These are phyloP conservation scores for Idaea aversata DNA, from an alignment of 2,888 invertebrate genomes.

Conservation along the genomic window DNA sequence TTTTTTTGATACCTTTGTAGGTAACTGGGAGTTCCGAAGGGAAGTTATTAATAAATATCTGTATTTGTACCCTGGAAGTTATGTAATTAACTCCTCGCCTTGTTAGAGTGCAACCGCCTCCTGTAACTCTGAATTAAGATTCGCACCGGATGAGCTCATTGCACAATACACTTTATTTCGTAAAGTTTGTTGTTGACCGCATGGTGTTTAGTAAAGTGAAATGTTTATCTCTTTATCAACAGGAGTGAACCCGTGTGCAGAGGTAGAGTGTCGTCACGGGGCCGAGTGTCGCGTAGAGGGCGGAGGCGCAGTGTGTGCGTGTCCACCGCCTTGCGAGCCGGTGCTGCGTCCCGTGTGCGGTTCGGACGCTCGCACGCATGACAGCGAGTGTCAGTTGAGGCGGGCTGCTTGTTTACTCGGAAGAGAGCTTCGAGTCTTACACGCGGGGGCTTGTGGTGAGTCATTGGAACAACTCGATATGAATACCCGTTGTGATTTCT, in stretches of 20 bases:
- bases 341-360: constrained; percentile 92
- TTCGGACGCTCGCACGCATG: constrained; percentile 90
- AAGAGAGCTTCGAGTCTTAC: constrained; percentile 65
- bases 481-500: no score
- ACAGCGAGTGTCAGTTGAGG: constrained; percentile 89
- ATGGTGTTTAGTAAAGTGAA: no score
- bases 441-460: constrained; percentile 74
- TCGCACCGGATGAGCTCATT: no score
- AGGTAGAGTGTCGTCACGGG: constrained; percentile 87
- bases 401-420: constrained; percentile 84
- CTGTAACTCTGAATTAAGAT: no score
- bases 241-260: constrained; percentile 93
- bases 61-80: no score
- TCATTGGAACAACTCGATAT: constrained; percentile 3
- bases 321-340: constrained; percentile 89
- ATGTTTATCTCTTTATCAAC: constrained; percentile 13
- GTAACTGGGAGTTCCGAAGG: no score
- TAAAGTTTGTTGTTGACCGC: no score
- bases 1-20: no score
- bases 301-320: constrained; percentile 90
- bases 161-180: no score
- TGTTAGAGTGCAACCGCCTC: no score
- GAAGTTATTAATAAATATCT: no score
- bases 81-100: no score
- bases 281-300: constrained; percentile 91